Base-by-base conservation (phyloP, 2,113 vertebrate genomes). In the Nothocercus julius region DNA sequence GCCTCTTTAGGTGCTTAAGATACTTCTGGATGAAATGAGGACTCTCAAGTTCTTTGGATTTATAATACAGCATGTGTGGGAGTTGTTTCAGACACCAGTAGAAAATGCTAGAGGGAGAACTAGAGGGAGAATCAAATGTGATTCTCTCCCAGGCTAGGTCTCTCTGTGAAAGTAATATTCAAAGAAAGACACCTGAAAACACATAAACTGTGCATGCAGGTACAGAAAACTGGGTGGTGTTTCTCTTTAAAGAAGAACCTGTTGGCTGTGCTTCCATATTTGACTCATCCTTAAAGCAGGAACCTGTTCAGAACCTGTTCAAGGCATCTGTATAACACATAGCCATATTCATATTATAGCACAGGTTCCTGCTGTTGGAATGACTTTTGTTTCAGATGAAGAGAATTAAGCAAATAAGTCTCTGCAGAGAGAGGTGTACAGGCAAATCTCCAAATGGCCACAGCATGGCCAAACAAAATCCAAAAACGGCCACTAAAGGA, bases 1-100 rank as follows among this genome's bases (percentile, higher is more conserved):
- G 36, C 30, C 59, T 92, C 49, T 88, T 78, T 27, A 77, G 27
- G 32, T 88, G 69, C 77, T 93, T 74, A 86, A 69, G 25, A 81
- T 93, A 73, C 36, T 92, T 93, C 86, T 36, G 47, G 62, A 54
- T 77, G 77, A 92, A 93, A 90, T 54, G 40, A 80, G 49, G 18
- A 38, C 44, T 84, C 54, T 74, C 54, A 66, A 2, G 13, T 61
- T 69, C 38, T 40, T 28, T 86, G 69, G 28, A 81, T 90, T 88
- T 86, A 5, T 61, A 74, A 18, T 53, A 72, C 32, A 83, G 44
- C 63, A 70, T 0, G 2, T 47, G 49, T 62, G 86, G 38, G 76
- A 77, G 44, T 40, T 49, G n/a, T 85, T 93, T 68, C 47, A 85
- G 62, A 36, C 49, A 90, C 59, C 83, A 59, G 59, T 81, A 58